These are phyloP conservation scores for Rhingia campestris DNA, from an alignment of 2,888 invertebrate genomes.

Conservation along the genomic window DNA sequence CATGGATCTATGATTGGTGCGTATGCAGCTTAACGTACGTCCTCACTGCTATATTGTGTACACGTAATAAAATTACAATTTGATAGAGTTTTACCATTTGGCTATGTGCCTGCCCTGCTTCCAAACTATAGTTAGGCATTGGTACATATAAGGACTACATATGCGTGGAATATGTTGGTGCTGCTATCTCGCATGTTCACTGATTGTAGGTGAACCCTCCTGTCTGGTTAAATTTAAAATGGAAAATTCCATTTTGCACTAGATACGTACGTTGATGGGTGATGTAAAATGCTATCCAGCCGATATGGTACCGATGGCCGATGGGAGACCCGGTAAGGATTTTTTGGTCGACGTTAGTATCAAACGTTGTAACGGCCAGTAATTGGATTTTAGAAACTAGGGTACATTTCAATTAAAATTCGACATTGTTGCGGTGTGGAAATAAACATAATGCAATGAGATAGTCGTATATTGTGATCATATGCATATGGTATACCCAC, in stretches of 20 bases:
- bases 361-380: conserved; percentile 38
- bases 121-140: not conserved
- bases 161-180: not conserved
- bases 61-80: conserved; percentile 53
- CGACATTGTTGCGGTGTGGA: conserved; percentile 48
- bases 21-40: conserved; percentile 1
- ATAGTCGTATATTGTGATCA: not conserved
- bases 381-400: conserved; percentile 66
- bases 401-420: conserved; percentile 65
- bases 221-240: conserved; percentile 42
- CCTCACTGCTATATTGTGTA: not conserved
- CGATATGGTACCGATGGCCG: not conserved
- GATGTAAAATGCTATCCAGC: conserved; percentile 20
- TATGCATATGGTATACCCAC: not conserved
- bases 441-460: conserved; percentile 50
- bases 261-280: conserved; percentile 13
- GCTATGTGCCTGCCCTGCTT: conserved; percentile 22
- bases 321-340: conserved; percentile 35
- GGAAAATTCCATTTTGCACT: conserved; percentile 54
- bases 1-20: conserved; percentile 19
- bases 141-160: too few species aligned
- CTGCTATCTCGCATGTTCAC: not conserved
- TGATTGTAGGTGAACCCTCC: not conserved
- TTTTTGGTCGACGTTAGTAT: conserved; percentile 35
- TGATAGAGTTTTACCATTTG: conserved; percentile 55